Conservation (phyloP, 2,113 vertebrate genomes). For the Symphodus melops region DNA sequence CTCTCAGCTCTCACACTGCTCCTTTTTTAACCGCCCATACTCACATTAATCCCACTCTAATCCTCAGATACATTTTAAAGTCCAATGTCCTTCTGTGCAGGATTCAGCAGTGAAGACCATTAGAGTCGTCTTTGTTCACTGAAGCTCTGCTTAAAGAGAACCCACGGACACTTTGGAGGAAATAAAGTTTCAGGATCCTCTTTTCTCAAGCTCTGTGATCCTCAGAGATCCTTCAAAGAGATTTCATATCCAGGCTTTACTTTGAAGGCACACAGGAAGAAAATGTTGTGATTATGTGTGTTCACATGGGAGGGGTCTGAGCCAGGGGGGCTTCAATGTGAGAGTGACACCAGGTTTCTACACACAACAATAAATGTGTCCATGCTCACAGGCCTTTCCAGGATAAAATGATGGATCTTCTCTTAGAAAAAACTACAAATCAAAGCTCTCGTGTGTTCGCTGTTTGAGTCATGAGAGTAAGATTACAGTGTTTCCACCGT, state of each 20-base stretch:
- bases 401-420: neutral
- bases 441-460: neutral
- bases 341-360: neutral
- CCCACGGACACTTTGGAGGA: constrained; percentile 11
- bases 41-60: constrained; percentile 56
- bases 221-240: constrained; percentile 7
- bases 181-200: constrained; percentile 24
- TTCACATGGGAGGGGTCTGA: neutral
- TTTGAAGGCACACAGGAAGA: constrained; percentile 4
- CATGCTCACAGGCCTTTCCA: constrained; percentile 17
- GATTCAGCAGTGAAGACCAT: constrained; percentile 44
- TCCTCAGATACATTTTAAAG: constrained; percentile 53
- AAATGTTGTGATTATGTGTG: constrained; percentile 5
- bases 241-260: constrained; percentile 20
- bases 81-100: constrained; percentile 28
- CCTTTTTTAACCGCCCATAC: constrained; percentile 20
- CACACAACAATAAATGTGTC: neutral
- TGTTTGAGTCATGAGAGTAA: constrained; percentile 36
- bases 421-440: too few species aligned
- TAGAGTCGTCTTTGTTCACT: constrained; percentile 52
- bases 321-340: neutral
- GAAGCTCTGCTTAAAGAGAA: constrained; percentile 42
- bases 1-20: constrained; percentile 17
- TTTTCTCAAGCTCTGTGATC: constrained; percentile 25
- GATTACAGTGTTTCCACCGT: constrained; percentile 62